Evolutionary conservation across 2,888 invertebrate genomes (phyloP), one percentile per base, ranked within the genome.

Genomic region (Sceliomorpha sp.): DNA sequence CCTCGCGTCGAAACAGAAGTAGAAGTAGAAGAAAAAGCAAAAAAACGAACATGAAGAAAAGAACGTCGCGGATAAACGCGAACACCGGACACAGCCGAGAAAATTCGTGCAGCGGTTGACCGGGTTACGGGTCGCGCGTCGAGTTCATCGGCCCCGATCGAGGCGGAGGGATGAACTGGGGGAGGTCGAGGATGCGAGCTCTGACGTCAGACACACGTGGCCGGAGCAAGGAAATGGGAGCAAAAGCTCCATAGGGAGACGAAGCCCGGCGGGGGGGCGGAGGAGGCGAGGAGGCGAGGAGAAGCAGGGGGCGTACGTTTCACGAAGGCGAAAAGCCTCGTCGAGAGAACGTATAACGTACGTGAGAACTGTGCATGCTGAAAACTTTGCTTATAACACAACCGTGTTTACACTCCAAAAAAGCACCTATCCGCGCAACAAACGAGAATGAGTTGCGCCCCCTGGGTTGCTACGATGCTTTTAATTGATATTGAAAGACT

Each of bases 61-160:
- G 59, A 69, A 56, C 56, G 60, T 10, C 29, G 34, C 36, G 42
- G 7, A 15, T 17, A 47, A 51, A 53, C 34, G 42, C 55, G 59
- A 63, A 55, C 56, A 56, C 15, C 20, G 39, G 48, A 29, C 32
- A 71, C 36, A 55, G 73, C 71, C 76, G 68, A 68, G 75, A 70
- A 79, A 77, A 83, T 84, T 77, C 73, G 80, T 80, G 82, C 75
- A 74, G 79, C 71, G 78, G 84, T 81, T 83, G 87, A 85, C 86
- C 87, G 86, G 84, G 84, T 86, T 86, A 84, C 81, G 81, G 85
- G 84, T 86, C 85, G 82, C 73, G 75, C 74, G 45, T n/a, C n/a
- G 78, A 78, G 82, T 77, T 78, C 81, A 78, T 84, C 81, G 80
- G 68, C 80, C 81, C 67, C 73, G 73, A 60, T 66, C 50, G 45